Conservation (phyloP, 2,113 vertebrate genomes). For the Donacobius atricapilla region DNA sequence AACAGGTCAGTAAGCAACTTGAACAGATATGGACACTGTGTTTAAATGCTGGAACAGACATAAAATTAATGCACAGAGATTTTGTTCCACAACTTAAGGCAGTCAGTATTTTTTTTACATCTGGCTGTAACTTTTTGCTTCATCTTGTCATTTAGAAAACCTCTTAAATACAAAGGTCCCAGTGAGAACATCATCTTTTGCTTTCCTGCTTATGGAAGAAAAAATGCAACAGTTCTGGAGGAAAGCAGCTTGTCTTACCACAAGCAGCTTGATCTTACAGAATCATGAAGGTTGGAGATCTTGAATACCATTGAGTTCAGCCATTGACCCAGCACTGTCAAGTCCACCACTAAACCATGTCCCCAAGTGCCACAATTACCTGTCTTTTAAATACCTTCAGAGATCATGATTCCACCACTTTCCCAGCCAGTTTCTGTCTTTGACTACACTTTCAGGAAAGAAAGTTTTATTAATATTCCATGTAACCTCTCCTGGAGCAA, state of each 20-base stretch:
- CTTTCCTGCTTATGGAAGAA: not conserved
- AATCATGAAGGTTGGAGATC: not conserved
- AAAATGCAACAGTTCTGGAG: not conserved
- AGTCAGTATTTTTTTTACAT: not conserved
- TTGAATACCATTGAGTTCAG: not conserved
- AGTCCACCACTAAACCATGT: not conserved
- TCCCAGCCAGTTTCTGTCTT: not conserved
- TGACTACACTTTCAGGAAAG: not conserved
- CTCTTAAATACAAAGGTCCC: not conserved
- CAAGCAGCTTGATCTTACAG: fast-evolving
- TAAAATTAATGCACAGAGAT: not conserved
- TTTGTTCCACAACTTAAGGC: not conserved
- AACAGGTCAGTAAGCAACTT: not conserved
- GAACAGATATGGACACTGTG: not conserved
- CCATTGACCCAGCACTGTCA: fast-evolving
- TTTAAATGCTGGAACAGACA: not conserved
- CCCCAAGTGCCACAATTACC: not conserved
- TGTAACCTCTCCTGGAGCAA: not conserved
- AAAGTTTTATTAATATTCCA: not conserved
- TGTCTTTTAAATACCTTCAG: not conserved
- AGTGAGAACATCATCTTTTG: not conserved
- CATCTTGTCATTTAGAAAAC: not conserved
- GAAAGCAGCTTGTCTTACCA: not conserved
- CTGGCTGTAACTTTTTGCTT: not conserved
- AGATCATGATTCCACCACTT: not conserved